Evolutionary conservation across 2,888 invertebrate species (phyloP).

Genomic region (Salticus scenicus): DNA sequence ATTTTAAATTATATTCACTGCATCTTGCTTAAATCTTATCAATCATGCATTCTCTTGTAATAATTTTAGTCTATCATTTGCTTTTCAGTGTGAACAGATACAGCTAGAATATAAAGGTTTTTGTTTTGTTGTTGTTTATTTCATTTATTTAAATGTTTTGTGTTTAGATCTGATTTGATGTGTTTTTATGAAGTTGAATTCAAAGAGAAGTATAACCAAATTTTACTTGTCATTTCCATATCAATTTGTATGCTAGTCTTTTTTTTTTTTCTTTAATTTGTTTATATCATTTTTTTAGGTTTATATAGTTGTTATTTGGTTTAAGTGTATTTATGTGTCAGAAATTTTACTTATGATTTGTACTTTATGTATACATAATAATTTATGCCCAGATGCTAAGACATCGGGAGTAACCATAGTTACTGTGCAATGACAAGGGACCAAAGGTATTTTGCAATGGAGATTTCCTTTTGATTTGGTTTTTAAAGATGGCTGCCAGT

Average conservation of each 20-base stretch:
- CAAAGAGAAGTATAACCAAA: too few species aligned
- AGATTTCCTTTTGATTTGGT: not conserved
- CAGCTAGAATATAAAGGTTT: too few species aligned
- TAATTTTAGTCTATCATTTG: not conserved
- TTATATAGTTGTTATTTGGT: not conserved
- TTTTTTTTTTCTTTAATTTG: not conserved
- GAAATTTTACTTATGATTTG: not conserved
- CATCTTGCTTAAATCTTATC: too few species aligned
- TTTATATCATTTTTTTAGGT: not conserved
- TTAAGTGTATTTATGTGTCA: not conserved
- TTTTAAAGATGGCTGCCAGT: not conserved
- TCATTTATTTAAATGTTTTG: too few species aligned
- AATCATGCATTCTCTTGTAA: too few species aligned
- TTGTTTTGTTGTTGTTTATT: too few species aligned
- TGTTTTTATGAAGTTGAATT: too few species aligned
- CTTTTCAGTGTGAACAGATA: not conserved
- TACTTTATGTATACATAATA: not conserved
- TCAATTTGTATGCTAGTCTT: too few species aligned
- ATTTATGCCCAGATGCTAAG: too few species aligned
- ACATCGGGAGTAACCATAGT: not conserved
- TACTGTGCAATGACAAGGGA: conserved; percentile 2
- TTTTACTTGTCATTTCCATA: not conserved
- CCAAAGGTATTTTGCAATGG: not conserved
- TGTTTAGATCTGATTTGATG: too few species aligned
- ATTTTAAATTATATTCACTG: too few species aligned